Conservation (phyloP, 2,113 vertebrate species). For the Bos indicus region DNA sequence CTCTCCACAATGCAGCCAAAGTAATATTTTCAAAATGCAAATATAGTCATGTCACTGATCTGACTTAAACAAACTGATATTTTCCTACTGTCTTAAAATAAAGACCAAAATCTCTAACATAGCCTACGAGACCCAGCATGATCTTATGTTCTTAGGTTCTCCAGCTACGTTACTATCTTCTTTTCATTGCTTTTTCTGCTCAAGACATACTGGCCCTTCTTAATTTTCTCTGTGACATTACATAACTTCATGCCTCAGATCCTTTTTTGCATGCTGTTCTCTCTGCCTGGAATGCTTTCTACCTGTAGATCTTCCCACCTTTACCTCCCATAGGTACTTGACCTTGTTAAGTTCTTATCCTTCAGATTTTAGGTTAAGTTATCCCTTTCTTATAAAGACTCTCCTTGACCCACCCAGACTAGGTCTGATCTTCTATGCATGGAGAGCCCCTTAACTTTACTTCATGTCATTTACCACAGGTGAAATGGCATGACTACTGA, state of each 20-base stretch:
- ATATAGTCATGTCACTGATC: neutral
- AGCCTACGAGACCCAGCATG: neutral
- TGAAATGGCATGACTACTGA: neutral
- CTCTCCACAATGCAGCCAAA: neutral
- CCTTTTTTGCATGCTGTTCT: neutral
- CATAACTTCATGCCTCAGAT: neutral
- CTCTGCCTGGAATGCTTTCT: neutral
- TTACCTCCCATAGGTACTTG: neutral
- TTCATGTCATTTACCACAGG: neutral
- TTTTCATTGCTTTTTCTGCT: neutral
- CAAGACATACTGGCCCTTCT: neutral
- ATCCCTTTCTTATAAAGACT: neutral
- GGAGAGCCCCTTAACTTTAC: neutral
- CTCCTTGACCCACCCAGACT: neutral
- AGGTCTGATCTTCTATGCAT: neutral
- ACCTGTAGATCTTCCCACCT: neutral
- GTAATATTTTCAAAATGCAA: neutral
- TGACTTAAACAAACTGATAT: neutral
- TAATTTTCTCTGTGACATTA: neutral
- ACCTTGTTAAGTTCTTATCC: neutral
- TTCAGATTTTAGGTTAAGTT: neutral
- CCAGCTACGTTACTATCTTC: neutral
- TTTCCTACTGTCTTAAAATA: neutral
- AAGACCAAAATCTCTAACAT: neutral
- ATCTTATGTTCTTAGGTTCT: neutral